Conservation (phyloP, 1,140 invertebrate genomes). For the Meloidogyne chitwoodi region DNA sequence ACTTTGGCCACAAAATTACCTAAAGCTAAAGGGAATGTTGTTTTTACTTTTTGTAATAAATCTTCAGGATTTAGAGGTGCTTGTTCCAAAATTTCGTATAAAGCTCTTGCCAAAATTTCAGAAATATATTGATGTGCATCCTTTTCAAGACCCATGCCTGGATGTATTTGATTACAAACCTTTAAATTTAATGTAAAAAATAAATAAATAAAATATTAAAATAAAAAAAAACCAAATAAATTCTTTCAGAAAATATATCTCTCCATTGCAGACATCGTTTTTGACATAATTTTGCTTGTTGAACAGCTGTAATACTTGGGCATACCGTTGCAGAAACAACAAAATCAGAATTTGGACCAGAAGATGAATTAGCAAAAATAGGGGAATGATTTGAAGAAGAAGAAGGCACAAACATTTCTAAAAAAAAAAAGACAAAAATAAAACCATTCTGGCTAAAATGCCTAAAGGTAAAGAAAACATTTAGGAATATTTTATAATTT, state of each 20-base stretch:
- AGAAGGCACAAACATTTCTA: neutral
- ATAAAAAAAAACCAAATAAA: neutral
- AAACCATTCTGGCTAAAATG: no score
- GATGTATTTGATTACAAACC: slow-evolving; percentile 34
- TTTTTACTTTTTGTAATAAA: slow-evolving; percentile 32
- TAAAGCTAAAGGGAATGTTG: slow-evolving; percentile 30
- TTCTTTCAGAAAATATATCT: neutral
- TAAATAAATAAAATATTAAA: neutral
- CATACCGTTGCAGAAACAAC: neutral
- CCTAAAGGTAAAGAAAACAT: no score
- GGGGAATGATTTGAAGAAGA: neutral
- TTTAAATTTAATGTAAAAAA: neutral
- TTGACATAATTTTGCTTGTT: neutral
- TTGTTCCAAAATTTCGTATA: slow-evolving; percentile 32
- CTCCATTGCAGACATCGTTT: neutral
- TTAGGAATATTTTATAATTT: no score
- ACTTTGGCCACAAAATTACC: slow-evolving; percentile 36
- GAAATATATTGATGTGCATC: slow-evolving; percentile 34
- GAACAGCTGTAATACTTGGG: neutral
- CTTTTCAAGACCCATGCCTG: slow-evolving; percentile 38
- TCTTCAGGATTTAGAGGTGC: slow-evolving; percentile 21
- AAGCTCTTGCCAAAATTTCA: slow-evolving; percentile 32
- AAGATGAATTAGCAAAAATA: neutral
- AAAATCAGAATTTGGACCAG: neutral
- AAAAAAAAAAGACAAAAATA: neutral